These are phyloP conservation scores for Hypotaenidia okinawae DNA, from an alignment of 2,797 vertebrate genomes.

Conservation along the genomic window DNA sequence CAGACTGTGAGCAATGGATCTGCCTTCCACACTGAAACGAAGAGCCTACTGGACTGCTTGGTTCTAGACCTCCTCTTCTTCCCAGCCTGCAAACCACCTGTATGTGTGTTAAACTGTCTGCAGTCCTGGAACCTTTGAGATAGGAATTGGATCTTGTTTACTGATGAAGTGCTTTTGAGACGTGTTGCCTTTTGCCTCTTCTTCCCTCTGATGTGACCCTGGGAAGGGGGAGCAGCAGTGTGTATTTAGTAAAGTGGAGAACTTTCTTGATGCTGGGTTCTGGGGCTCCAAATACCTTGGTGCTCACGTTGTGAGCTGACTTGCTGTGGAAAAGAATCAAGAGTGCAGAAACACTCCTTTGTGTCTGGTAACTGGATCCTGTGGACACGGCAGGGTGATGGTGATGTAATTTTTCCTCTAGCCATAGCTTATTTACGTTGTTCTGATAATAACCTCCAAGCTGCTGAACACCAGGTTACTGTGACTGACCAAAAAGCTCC, in stretches of 20 bases:
- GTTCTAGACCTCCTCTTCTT: conserved; percentile 10
- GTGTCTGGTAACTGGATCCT: conserved; percentile 46
- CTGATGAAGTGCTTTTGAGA: conserved; percentile 64
- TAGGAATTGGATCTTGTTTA: conserved; percentile 53
- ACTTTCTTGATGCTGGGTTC: neutral
- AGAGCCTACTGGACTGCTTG: conserved; percentile 26
- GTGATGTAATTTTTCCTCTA: conserved; percentile 2
- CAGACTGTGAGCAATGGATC: conserved; percentile 42
- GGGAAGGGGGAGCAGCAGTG: neutral
- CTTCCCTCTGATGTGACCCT: neutral
- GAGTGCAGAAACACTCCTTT: conserved; percentile 40
- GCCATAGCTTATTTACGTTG: neutral
- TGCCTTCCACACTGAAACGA: conserved; percentile 39
- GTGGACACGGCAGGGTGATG: neutral
- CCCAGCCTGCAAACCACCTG: neutral
- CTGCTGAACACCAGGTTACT: conserved; percentile 38
- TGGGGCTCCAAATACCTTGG: neutral
- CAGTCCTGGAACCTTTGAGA: conserved; percentile 49
- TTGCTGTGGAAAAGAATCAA: neutral
- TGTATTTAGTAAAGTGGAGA: conserved; percentile 10
- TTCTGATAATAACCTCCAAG: neutral
- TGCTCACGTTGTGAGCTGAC: neutral
- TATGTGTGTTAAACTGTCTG: neutral
- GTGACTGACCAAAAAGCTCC: conserved; percentile 60
- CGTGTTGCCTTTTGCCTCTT: conserved; percentile 48